Evolutionary conservation across 2,888 invertebrate species (phyloP), one percentile per base, ranked within the genome.

Genomic region (Lithodes maja): DNA sequence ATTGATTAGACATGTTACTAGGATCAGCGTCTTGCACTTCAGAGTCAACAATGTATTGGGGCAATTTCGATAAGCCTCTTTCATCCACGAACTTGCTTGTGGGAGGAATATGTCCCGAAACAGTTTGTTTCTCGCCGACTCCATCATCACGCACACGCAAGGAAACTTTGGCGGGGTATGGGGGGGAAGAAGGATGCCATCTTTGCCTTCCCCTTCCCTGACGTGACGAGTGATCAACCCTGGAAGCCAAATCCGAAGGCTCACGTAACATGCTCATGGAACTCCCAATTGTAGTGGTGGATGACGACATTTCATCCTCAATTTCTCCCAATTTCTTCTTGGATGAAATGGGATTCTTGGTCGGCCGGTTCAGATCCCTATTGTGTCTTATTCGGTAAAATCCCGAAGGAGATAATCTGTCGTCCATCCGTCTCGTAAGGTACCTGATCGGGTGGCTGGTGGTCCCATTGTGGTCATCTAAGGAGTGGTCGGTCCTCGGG

Each of bases 341-440:
- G 12, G 61, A 61, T 12, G 12, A 61, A 12, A 7, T 61, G 5
- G 61, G 61, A 61, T 61, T 12, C 61, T 61, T 5, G 5, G 5
- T 12, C 12, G 5, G 61, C 7, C 61, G 61, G 61, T 61, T 61
- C 12, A 61, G 61, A 61, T 61, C 61, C 61, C 61, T 7, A 7
- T 71, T n/a, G 12, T n/a, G 71, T 71, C 17, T 12, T 12, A 1
- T 3, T 71, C 5, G 12, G 71, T 71, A 71, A 17, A 71, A 71
- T 71, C 71, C 71, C 71, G 17, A 3, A 1, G 5, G 15, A 71
- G 71, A 12, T n/a, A 71, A 17, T 71, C 71, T 17, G 71, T n/a
- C 71, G n/a, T n/a, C 17, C 15, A 71, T 71, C 71, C 71, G 71
- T 71, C 71, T 71, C n/a, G 71, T 3, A n/a, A 71, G n/a, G 71